Evolutionary conservation across 64 coral and sea anemone species (phyloP).

Genomic region (Hydrozoanthus tunicans): DNA sequence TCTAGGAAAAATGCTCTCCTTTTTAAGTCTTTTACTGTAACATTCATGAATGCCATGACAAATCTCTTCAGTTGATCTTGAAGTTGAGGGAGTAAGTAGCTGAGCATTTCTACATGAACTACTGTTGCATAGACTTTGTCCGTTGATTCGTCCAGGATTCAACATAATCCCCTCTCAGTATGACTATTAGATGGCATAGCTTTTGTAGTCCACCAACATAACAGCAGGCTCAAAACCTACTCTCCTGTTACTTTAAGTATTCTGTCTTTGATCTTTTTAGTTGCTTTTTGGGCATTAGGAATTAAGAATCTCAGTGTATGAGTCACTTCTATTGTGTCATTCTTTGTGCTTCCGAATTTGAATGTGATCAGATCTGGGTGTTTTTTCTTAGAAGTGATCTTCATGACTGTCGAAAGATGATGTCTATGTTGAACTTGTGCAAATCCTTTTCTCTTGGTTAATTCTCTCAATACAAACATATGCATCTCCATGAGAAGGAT

Average conservation of each 20-base stretch:
- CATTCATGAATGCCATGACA: too few species aligned
- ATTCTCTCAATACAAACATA: constrained; percentile 90
- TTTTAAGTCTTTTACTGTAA: too few species aligned
- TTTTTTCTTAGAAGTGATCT: constrained; percentile 95
- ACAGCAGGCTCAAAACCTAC: not conserved
- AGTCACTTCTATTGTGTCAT: constrained; percentile 60
- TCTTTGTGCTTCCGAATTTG: constrained; percentile 64
- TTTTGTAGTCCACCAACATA: not conserved
- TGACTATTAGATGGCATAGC: not conserved
- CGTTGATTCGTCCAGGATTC: not conserved
- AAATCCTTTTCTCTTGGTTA: constrained; percentile 79
- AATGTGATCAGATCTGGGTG: constrained; percentile 97
- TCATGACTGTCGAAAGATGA: constrained; percentile 70
- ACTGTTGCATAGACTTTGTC: too few species aligned
- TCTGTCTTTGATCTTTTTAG: constrained; percentile 92
- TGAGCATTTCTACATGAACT: too few species aligned
- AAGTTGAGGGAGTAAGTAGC: too few species aligned
- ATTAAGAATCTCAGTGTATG: constrained; percentile 83
- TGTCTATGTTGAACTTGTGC: constrained; percentile 89
- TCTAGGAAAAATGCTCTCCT: too few species aligned
- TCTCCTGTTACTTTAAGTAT: constrained; percentile 77
- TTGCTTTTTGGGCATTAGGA: constrained; percentile 90
- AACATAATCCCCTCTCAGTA: not conserved
- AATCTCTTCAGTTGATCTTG: too few species aligned
- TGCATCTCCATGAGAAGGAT: constrained; percentile 85